Evolutionary conservation across 1,140 invertebrate species (phyloP), one percentile per base, ranked within the genome.

Genomic region (Aphaenogaster ashmeadi): DNA sequence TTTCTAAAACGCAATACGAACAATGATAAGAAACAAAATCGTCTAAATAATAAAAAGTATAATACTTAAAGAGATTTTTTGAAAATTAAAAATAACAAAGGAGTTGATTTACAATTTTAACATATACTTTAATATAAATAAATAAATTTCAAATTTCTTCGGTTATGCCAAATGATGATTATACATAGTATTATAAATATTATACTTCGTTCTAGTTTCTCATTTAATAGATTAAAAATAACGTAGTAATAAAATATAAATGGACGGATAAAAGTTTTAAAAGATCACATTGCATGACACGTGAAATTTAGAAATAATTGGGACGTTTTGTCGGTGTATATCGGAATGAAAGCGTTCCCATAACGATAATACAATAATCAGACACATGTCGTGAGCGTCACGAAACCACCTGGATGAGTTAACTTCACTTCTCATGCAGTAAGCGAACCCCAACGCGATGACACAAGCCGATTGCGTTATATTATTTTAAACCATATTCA

Each of bases 331-430:
- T 21, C 11, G 50, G 79, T 71, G 83, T 81, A 79, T 92, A 85
- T 92, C 86, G 71, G 79, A 90, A 92, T 88, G 78, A 87, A 72
- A 52, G 87, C 66, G 87, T 95, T 95, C 94, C 93, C 94, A 94
- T 92, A 94, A 90, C 89, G 93, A 94, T 95, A 94, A 85, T 88
- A 87, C 86, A 78, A 89, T 91, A 94, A 95, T 94, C 92, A 92
- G 80, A 88, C 88, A 92, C 92, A 95, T 94, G 94, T 93, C 91
- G 89, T 79, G 91, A 74, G 85, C 71, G 83, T 89, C 87, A 74
- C 84, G 79, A 91, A 91, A 91, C 90, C 94, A 95, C 93, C 94
- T 95, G 94, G 93, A 91, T 86, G 75, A 67, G 87, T 85, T 93
- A 93, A 91, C 91, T 92, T 88, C 56, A 74, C 89, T 94, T 94